Evolutionary conservation across 1,140 invertebrate species (phyloP), one percentile per base, ranked within the genome.

Genomic region (Hyphantria cunea): DNA sequence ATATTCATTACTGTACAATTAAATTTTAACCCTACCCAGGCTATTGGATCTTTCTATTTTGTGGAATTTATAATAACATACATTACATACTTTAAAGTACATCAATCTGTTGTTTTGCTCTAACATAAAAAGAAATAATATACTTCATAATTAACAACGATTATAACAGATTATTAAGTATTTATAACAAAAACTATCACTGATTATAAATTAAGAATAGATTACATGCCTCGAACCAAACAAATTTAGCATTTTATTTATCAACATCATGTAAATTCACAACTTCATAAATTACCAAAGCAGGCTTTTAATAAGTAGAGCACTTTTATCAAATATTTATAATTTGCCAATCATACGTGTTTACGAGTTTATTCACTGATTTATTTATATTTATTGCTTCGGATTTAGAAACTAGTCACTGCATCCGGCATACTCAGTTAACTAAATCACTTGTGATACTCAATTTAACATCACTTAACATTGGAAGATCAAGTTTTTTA

Each of bases 241-340:
- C 41, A 60, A 66, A 54, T n/a, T n/a, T 49, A 42, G 31, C 64
- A 66, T 60, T 66, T 60, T 60, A 62, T 56, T 41, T 62, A 62
- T 52, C 53, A 42, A 67, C 33, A 58, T 44, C 53, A 63, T 63
- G 63, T 63, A 63, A 48, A 59, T 63, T 52, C 51, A 54, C 55
- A 3, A 49, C 44, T 44, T 64, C 66, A 49, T 69, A 69, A 65
- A 58, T 64, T 68, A 59, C 34, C 33, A 68, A 60, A 68, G 51
- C 47, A 37, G 52, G 61, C 32, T 41, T 14, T 25, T 9, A 11
- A 48, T 44, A 71, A 59, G 47, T 64, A 52, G 58, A 64, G 67
- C 65, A 63, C 51, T 67, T 71, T 66, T 63, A 65, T 71, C 61
- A 71, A 64, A 62, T 71, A 68, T 72, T 68, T 72, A 68, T 68